Base-by-base conservation (phyloP, 2,888 invertebrate genomes). In the Oscheius sp. region DNA sequence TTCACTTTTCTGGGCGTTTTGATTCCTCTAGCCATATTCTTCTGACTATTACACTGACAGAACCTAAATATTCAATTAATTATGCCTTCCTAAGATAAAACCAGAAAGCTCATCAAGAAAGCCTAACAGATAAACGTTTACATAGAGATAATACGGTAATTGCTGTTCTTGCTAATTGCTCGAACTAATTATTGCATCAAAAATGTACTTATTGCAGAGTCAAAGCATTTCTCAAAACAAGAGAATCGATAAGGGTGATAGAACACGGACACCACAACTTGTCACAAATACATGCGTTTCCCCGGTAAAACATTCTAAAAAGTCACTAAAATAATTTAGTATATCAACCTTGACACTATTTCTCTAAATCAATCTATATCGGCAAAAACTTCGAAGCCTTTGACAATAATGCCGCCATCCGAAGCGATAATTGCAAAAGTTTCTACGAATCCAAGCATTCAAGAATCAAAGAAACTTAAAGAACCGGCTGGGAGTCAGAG, bases 271-370 rank as follows among this genome's bases (percentile, higher is more conserved):
- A 17, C 42, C 58, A 0, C n/a, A 25, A 10, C 39, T 68, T 6
- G 31, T 68, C 15, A 58, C 68, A 37, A 68, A 68, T 29, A 68
- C 68, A 20, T 61, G 46, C 33, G 20, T 68, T 23, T n/a, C 68
- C 6, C 68, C 68, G 12, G 66, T 66, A 34, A 42, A 27, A 34
- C 12, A 27, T 46, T 45, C 39, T 8, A 2, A 5, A 10, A 3
- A 10, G 8, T 4, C 15, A 10, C 23, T 52, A 17, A 31, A 5
- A 65, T 31, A 2, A 10, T 20, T 34, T 31, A 66, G 66, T 46
- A 39, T 27, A 45, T 68, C 37, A 68, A 68, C 39, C 29, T 68
- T 45, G 58, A 58, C 39, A 48, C 48, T 4, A 20, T 61, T 20
- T 17, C 27, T 5, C 34, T 33, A 37, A 46, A 68, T 33, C 55